A percentile compares a stretch with the other conserved stretches of the same genome.
phyloP scores from a whole-genome alignment of 2,113 vertebrate genomes.

The Fregetta grallaria region DNA sequence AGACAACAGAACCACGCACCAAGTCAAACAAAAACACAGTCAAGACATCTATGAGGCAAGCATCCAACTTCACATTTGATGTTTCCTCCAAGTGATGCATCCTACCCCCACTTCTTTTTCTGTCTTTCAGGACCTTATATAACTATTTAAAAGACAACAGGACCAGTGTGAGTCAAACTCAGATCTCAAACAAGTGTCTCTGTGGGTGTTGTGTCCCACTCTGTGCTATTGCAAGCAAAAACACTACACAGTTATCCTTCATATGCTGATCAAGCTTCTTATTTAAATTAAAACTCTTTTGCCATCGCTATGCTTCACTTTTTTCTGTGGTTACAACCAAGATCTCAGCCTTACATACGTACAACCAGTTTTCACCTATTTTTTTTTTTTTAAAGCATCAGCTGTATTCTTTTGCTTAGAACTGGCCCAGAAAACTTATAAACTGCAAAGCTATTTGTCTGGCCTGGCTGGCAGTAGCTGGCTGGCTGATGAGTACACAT shows the following conservation, averaged over 20 bases:
- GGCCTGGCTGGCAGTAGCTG: background rate
- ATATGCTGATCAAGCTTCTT: background rate
- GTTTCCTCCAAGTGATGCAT: background rate
- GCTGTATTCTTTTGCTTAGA: background rate
- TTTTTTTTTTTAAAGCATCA: background rate
- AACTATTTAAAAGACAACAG: background rate
- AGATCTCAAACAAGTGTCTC: background rate
- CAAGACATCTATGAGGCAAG: background rate
- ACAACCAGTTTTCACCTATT: background rate
- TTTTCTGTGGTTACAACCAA: background rate
- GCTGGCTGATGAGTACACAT: background rate
- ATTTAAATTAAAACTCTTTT: background rate
- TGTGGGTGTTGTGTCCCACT: background rate
- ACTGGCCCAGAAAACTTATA: background rate
- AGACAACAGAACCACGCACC: background rate
- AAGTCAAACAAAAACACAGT: background rate
- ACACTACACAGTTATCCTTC: background rate
- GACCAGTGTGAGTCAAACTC: background rate
- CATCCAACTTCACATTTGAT: background rate
- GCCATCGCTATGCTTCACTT: background rate
- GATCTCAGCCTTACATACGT: background rate
- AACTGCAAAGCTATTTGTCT: background rate
- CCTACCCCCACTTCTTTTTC: background rate
- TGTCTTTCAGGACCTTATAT: background rate
- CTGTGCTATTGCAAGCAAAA: background rate